Base-by-base conservation (phyloP, 2,113 vertebrate genomes). In the Stictonetta naevosa region DNA sequence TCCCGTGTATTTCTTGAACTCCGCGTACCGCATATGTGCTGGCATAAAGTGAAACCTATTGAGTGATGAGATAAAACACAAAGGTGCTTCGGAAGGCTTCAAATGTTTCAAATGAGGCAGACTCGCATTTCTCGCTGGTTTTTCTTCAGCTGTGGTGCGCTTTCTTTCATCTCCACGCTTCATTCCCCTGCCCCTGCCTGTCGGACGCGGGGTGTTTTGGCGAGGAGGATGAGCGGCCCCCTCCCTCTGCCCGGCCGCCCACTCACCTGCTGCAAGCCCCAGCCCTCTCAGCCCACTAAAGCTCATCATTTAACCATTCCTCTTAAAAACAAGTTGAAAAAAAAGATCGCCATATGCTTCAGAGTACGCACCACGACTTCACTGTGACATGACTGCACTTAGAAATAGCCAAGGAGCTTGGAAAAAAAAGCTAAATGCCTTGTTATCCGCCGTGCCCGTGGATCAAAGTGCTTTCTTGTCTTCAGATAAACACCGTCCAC, bases 401-500 rank as follows among this genome's bases (percentile, higher is more conserved):
- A 25, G 1, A 12, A 82, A 66, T 21, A 92, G 11, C 33, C 33
- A 72, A 56, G 1, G 7, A 86, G n/a, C 68, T 38, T 58, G 34
- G 31, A 73, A 38, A 91, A 66, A 44, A 53, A 44, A 79, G 8
- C 5, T 15, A 16, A 64, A 21, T 25, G 10, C 20, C 5, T 73
- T 55, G 16, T 66, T 74, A 33, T 85, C 58, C 9, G 4, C 50
- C 0, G 0, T 55, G 36, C 21, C 31, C 12, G 6, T 4, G 31
- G 82, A 66, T 79, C 50, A 59, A 55, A 90, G 48, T 20, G 40
- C 55, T 74, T 78, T 75, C 60, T 40, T 73, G 66, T 40, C 55
- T 75, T 48, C 67, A 25, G 44, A 50, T 26, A 19, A 82, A 44
- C 0, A 1, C 40, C 69, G 11, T 8, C 60, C 0, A 0, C 29